These are phyloP conservation scores for Dipodomys merriami DNA, from an alignment of 2,113 vertebrate genomes.

Conservation along the genomic window DNA sequence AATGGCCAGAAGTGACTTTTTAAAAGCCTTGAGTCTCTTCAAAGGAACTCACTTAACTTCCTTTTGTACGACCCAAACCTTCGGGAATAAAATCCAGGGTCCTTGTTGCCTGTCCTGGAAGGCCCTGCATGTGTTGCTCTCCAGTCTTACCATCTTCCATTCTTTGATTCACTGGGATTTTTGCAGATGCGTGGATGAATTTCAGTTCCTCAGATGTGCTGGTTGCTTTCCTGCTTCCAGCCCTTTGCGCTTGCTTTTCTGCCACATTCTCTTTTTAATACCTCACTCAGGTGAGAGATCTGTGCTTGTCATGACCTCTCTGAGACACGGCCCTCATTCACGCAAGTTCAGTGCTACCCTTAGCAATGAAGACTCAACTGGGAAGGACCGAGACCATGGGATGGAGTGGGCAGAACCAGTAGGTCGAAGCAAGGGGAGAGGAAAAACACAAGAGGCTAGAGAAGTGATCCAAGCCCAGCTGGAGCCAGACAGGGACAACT, in stretches of 20 bases:
- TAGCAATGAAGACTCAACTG: neutral
- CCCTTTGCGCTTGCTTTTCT: neutral
- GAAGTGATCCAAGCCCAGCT: neutral
- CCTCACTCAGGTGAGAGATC: neutral
- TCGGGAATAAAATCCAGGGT: slow-evolving; percentile 7
- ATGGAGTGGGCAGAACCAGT: neutral
- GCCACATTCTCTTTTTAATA: neutral
- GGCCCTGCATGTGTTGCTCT: neutral
- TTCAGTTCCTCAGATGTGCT: neutral
- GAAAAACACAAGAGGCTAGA: neutral
- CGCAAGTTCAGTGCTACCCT: slow-evolving; percentile 17
- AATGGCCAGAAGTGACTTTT: neutral
- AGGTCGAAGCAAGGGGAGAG: neutral
- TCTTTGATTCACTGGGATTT: neutral
- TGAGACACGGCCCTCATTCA: neutral
- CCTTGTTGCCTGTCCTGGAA: neutral
- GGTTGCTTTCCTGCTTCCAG: neutral
- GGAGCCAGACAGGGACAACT: neutral
- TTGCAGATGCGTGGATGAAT: neutral
- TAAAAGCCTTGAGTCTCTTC: neutral
- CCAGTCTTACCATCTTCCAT: neutral
- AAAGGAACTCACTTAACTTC: neutral
- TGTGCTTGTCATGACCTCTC: neutral
- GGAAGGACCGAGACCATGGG: neutral
- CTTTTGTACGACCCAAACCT: neutral